phyloP scores from a whole-genome alignment of 2,113 vertebrate genomes.

The Trematomus loennbergii region DNA sequence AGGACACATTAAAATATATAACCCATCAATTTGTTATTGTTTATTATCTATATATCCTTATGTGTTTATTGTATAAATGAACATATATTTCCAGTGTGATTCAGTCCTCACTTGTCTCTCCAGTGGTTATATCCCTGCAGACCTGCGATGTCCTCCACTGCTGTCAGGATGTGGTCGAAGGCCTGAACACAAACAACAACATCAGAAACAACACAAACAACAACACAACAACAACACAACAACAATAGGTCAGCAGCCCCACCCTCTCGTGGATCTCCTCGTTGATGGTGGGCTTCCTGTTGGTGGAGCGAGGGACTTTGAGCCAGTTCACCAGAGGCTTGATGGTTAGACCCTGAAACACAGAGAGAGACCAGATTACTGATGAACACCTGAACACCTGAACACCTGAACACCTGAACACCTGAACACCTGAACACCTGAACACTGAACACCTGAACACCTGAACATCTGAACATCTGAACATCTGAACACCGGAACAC shows the following conservation, averaged over 20 bases:
- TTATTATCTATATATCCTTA: too few relatives aligned
- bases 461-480: too few relatives aligned
- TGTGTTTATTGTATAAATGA: too few relatives aligned
- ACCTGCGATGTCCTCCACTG: slow-evolving; percentile 96
- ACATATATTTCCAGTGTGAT: neutral
- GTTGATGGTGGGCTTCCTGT: slow-evolving; percentile 94
- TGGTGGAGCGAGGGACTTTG: slow-evolving; percentile 94
- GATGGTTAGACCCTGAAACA: slow-evolving; percentile 93
- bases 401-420: too few relatives aligned
- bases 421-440: too few relatives aligned
- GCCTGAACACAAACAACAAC: slow-evolving; percentile 78
- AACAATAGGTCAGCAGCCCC: slow-evolving; percentile 40
- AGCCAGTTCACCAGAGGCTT: slow-evolving; percentile 97
- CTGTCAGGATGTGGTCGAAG: slow-evolving; percentile 97
- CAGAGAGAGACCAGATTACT: neutral
- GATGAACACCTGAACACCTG: too few relatives aligned
- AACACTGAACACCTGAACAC: too few relatives aligned
- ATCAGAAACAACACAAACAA: neutral
- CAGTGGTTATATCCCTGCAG: slow-evolving; percentile 97
- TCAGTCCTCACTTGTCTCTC: slow-evolving; percentile 92
- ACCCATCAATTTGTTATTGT: too few relatives aligned
- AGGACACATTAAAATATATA: too few relatives aligned
- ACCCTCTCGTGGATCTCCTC: slow-evolving; percentile 97
- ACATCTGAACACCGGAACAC: too few relatives aligned
- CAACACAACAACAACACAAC: neutral